Conservation (phyloP, 1,140 invertebrate genomes). For the Hylaeus volcanicus region DNA sequence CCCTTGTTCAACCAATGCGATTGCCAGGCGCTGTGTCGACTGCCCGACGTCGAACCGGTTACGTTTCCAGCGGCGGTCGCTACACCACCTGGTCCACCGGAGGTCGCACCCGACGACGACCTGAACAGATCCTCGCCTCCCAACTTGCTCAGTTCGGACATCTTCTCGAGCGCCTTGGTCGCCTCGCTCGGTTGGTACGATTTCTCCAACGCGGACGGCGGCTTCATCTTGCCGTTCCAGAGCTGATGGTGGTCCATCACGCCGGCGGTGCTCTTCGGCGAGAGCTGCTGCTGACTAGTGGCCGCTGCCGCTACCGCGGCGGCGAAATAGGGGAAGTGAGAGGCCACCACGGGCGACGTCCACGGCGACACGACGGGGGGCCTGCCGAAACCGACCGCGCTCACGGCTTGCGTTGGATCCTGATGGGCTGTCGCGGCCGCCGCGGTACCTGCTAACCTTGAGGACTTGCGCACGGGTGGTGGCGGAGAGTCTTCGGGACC, state of each 20-base stretch:
- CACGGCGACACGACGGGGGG: constrained; percentile 86
- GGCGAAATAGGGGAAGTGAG: constrained; percentile 89
- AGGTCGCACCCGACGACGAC: constrained; percentile 81
- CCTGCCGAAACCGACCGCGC: constrained; percentile 82
- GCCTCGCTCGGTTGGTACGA: constrained; percentile 86
- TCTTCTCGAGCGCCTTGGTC: constrained; percentile 93
- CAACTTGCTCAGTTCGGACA: constrained; percentile 93
- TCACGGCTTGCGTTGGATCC: constrained; percentile 67
- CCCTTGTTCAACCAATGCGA: constrained; percentile 97
- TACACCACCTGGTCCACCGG: constrained; percentile 67
- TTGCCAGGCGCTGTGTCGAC: constrained; percentile 93
- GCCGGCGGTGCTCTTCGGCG: constrained; percentile 84
- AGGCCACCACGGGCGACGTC: constrained; percentile 88
- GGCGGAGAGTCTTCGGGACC: constrained; percentile 84
- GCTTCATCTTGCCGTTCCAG: constrained; percentile 91
- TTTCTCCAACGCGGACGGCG: constrained; percentile 81
- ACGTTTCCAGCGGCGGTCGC: constrained; percentile 72
- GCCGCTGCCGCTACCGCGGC: constrained; percentile 88
- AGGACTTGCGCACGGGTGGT: constrained; percentile 84
- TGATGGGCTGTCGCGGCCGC: constrained; percentile 70
- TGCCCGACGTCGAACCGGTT: constrained; percentile 76
- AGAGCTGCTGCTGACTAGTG: constrained; percentile 83
- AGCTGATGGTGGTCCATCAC: constrained; percentile 80
- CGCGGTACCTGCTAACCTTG: constrained; percentile 79
- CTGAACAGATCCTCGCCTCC: constrained; percentile 88